Percentiles rank a stretch among this genome's conserved stretches.
These are phyloP conservation scores for Athene cunicularia DNA, from an alignment of 2,113 vertebrate genomes.

Conservation along the genomic window DNA sequence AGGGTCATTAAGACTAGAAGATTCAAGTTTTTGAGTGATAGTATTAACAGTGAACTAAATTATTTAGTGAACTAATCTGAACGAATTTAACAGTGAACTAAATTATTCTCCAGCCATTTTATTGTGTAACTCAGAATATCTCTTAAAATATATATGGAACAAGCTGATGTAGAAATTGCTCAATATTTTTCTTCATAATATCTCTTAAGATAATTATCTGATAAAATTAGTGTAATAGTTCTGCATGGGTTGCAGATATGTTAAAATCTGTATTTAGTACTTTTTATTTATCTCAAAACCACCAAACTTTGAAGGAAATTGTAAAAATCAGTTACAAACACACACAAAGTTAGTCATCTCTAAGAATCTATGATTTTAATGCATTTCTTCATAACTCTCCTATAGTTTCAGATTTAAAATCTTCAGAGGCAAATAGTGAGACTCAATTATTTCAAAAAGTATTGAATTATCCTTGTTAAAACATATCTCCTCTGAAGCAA, in stretches of 20 bases:
- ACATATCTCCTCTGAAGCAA: neutral
- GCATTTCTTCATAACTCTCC: neutral
- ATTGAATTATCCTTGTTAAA: neutral
- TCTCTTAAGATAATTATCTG: neutral
- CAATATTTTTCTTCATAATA: neutral
- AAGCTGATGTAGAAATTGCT: neutral
- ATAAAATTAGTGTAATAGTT: neutral
- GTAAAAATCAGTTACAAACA: neutral
- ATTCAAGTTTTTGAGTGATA: neutral
- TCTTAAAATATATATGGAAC: neutral
- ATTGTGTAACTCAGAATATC: neutral
- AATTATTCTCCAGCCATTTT: neutral
- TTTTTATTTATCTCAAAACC: neutral
- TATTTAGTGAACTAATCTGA: neutral
- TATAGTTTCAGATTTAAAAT: neutral
- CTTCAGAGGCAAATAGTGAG: neutral
- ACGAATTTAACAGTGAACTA: neutral
- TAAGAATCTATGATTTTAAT: neutral
- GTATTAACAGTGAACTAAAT: neutral
- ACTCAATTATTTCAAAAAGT: neutral
- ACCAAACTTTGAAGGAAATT: neutral
- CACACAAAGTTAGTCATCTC: neutral
- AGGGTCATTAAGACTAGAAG: neutral
- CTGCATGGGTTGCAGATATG: neutral
- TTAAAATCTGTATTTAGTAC: neutral